Base-by-base conservation (phyloP, 2,113 vertebrate genomes). In the Colinus virginianus region DNA sequence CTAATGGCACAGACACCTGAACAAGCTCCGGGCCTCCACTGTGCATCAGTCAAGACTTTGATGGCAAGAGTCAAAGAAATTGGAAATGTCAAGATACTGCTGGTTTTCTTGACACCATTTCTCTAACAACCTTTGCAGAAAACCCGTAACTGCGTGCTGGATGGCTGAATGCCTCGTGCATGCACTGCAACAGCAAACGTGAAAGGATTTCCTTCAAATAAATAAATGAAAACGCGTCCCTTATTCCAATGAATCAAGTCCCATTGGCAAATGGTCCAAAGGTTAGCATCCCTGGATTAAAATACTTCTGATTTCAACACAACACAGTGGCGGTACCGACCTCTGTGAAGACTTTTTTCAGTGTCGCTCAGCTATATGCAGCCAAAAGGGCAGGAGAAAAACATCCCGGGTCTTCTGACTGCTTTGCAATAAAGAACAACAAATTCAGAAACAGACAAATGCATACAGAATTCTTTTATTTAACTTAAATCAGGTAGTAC, bases 401-500 rank as follows among this genome's bases (percentile, higher is more conserved):
- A 2, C 75, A 46, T 64, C 85, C 34, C 1, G 16, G 9, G 3
- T 77, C 66, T 77, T 55, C 67, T 36, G 63, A 77, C 68, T 61
- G 18, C 32, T 92, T 86, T 17, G 36, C 10, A 2, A 2, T 6
- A 40, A 68, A 36, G 43, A 92, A 69, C 71, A 91, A 69, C 71
- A 93, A 87, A 96, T 72, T 36, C 63, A 86, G 76, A 95, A 93
- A 87, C 88, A 90, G 75, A 59, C 77, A 95, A 88, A 89, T 98
- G 98, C 98, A 98, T 98, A 98, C 98, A 98, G 98, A 98, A 97
- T 97, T 97, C 94, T 96, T 98, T 98, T 98, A 98, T 98, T 98
- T 98, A 98, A 98, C 98, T 98, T 98, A 98, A 98, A 98, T 97
- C 97, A 98, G 98, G 98, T 98, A 98, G 98, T 98, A 98, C 97